Percentiles rank a stretch among this genome's conserved stretches.
These are phyloP conservation scores for Coluber constrictor DNA, from an alignment of 2,797 vertebrate genomes.

Conservation along the genomic window DNA sequence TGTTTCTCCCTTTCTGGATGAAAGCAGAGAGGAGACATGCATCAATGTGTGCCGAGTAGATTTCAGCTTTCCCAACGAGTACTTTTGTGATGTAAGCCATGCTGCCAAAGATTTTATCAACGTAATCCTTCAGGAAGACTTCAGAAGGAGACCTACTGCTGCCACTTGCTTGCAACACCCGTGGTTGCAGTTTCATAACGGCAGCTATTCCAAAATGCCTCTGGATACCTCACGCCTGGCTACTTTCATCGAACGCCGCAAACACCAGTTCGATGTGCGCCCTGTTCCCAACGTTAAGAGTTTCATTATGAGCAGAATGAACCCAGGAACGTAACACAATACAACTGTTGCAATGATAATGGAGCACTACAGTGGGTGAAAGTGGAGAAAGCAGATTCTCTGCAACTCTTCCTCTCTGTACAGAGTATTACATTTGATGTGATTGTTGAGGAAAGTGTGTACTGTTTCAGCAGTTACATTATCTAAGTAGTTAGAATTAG, in stretches of 20 bases:
- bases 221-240: conserved; percentile 90
- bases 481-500: conserved; percentile 29
- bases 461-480: neutral
- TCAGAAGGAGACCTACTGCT: conserved; percentile 84
- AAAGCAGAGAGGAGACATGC: conserved; percentile 95
- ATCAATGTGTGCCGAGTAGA: conserved; percentile 94
- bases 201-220: conserved; percentile 88
- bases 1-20: conserved; percentile 94
- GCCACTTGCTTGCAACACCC: conserved; percentile 92
- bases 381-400: conserved; percentile 42
- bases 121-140: conserved; percentile 87
- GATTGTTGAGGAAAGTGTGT: conserved; percentile 41
- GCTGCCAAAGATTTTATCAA: conserved; percentile 90
- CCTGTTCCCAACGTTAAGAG: conserved; percentile 89
- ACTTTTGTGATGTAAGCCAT: conserved; percentile 87
- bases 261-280: conserved; percentile 88
- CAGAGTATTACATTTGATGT: conserved; percentile 13
- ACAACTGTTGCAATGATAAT: neutral
- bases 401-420: conserved; percentile 55
- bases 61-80: conserved; percentile 94
- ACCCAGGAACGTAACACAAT: conserved; percentile 65
- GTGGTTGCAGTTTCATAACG: conserved; percentile 86
- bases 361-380: conserved; percentile 14
- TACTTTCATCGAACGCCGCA: conserved; percentile 89
- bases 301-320: conserved; percentile 84